Evolutionary conservation across 2,797 vertebrate species (phyloP), one percentile per base, ranked within the genome.

Genomic region (Gallinago nigripennis): DNA sequence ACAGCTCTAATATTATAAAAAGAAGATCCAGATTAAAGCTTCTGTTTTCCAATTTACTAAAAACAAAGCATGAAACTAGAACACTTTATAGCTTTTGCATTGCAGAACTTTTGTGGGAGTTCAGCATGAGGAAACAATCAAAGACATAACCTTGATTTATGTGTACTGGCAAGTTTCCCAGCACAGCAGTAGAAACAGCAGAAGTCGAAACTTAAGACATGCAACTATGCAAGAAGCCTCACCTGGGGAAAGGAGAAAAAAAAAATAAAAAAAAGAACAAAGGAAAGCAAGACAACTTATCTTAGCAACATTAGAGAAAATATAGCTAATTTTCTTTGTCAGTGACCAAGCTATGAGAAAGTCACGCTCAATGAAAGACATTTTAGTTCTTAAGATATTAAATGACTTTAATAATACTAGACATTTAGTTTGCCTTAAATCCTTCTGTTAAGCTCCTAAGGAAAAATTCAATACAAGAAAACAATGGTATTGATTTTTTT

Each of bases 101-200:
- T 65, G 57, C 83, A 82, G 33, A 54, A 31, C 17, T 80, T 85
- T 82, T 85, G 65, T 30, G 37, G 6, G 58, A 87, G 68, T 77
- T 86, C 60, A 73, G 27, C 21, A 33, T 12, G 68, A 86, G 71
- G 46, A 84, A 93, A 72, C 48, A 76, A 87, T 65, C 24, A 70
- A 79, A 87, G 78, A n/a, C 41, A 45, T 60, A 91, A 80, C 37
- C 48, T 71, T 93, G 83, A 86, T 93, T 85, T 78, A 79, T 46
- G 31, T 33, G 33, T 41, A 30, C 45, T 51, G 92, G 69, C 15
- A 3, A 33, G 23, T 56, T 90, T 80, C 61, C 72, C 60, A 73
- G 79, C 2, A 0, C 56, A 77, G 39, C 1, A 41, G 45, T 4
- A 86, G 65, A 58, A 95, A 73, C 21, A 82, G 68, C 65, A 68